Base-by-base conservation (phyloP, 2,888 invertebrate species). In the Priocnemis perturbator region DNA sequence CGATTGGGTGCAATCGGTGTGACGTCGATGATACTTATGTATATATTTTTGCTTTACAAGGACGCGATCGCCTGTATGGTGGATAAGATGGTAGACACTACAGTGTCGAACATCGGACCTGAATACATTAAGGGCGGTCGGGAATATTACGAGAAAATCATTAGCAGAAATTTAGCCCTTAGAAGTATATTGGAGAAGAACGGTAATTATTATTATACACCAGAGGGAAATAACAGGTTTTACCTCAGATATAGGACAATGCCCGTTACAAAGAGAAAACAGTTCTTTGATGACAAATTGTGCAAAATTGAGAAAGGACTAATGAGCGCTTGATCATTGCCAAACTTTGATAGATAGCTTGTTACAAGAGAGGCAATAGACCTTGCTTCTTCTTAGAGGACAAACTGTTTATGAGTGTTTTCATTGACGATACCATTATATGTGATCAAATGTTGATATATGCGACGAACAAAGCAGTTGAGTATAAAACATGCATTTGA, bases 101-200 rank as follows among this genome's bases (percentile, higher is more conserved):
- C 90, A 72, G 89, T 96, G 20, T 91, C 92, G 73, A 86, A 91
- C 37, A 85, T 93, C 65, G 93, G 93, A 50, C 88, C 90, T 50
- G 90, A 93, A 53, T 95, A 93, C 86, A 89, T 93, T 11, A 91
- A 93, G 84, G 95, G 95, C 57, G 97, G 95, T 2, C 89, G 93
- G 37, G 93, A 94, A 86, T 97, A 92, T 89, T 97, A 96, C 85
- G 91, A 92, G 26, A 95, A 95, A 89, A 85, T 93, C 26, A 85
- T 95, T 48, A 90, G 93, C 78, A 92, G 94, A 85, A 97, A 97
- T 88, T 91, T 93, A 81, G 95, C 95, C 0, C 86, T 96, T 19
- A 90, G 95, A 77, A 89, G 90, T 68, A 86, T 96, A 11, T 90
- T 95, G 89, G 94, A 94, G 0, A 85, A 87, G 20, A 89, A 91